Conservation (phyloP, 2,888 invertebrate genomes). For the Caenorhabditis sp. region DNA sequence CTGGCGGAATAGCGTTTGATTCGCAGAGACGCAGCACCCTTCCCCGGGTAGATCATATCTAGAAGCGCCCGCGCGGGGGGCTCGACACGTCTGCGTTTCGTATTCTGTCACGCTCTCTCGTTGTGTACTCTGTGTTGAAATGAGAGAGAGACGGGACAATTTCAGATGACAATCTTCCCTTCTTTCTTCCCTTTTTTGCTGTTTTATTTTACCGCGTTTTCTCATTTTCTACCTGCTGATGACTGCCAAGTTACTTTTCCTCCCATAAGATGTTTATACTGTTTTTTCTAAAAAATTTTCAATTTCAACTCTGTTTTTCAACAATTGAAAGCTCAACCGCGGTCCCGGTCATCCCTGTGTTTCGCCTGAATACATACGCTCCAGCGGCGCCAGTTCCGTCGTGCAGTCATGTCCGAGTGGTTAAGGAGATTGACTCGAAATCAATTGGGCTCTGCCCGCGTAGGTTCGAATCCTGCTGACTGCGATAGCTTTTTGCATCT, state of each 20-base stretch:
- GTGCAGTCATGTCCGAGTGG: too few species aligned
- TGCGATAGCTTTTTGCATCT: constrained; percentile 47
- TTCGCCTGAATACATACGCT: too few species aligned
- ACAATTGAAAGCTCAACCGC: too few species aligned
- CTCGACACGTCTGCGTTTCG: constrained; percentile 32
- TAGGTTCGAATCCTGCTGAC: constrained; percentile 76
- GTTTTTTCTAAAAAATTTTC: too few species aligned
- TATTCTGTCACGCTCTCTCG: background rate
- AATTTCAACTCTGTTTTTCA: too few species aligned
- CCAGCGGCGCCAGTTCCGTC: too few species aligned
- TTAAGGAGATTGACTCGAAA: constrained; percentile 77
- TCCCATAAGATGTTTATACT: too few species aligned
- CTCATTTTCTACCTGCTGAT: background rate
- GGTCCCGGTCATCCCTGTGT: too few species aligned
- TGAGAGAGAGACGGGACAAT: constrained; percentile 27
- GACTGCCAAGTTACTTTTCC: too few species aligned
- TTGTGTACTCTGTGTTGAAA: constrained; percentile 33
- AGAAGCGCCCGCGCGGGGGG: constrained; percentile 31
- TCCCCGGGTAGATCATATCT: constrained; percentile 26
- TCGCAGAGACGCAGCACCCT: background rate
- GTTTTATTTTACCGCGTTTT: constrained; percentile 55
- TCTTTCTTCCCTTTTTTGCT: constrained; percentile 7
- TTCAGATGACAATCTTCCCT: constrained; percentile 56
- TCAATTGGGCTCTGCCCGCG: constrained; percentile 77
- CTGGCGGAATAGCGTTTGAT: background rate